Percentiles rank a stretch among this genome's conserved stretches.
These are phyloP conservation scores for Caenorhabditis imperialis DNA, from an alignment of 2,888 invertebrate genomes.

Conservation along the genomic window DNA sequence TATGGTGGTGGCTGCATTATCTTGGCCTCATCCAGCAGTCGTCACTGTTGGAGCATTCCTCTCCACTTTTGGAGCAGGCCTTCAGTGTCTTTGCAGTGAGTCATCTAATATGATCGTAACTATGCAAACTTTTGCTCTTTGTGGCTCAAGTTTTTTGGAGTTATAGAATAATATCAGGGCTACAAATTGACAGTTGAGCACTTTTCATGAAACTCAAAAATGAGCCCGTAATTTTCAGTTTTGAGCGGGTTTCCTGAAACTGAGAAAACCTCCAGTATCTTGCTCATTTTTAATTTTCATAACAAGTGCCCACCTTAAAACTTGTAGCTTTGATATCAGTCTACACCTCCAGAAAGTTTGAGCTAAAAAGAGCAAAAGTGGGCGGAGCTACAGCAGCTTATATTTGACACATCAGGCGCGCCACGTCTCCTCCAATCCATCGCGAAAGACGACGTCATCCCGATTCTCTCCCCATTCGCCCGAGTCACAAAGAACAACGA, in stretches of 20 bases:
- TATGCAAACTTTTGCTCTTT: not conserved
- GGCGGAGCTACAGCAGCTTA: no score
- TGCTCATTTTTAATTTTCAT: no score
- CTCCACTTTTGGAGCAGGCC: conserved; percentile 96
- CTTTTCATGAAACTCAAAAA: no score
- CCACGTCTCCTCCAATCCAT: conserved; percentile 88
- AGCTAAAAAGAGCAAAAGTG: no score
- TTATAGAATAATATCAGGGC: no score
- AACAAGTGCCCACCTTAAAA: no score
- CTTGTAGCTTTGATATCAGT: no score
- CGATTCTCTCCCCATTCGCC: conserved; percentile 92
- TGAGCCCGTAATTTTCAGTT: not conserved
- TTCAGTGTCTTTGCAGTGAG: conserved; percentile 86
- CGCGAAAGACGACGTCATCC: conserved; percentile 96
- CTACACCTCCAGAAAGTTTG: no score
- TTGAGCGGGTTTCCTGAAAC: not conserved
- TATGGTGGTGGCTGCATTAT: conserved; percentile 94
- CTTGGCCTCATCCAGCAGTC: conserved; percentile 99
- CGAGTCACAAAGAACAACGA: conserved; percentile 95
- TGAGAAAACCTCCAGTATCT: no score
- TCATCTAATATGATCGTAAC: conserved; percentile 7
- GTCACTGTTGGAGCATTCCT: conserved; percentile 96
- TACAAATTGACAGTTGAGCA: no score
- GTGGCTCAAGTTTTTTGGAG: no score
- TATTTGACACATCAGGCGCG: conserved; percentile 80